Conservation (phyloP, 2,888 invertebrate genomes). For the Clitarchus hookeri region DNA sequence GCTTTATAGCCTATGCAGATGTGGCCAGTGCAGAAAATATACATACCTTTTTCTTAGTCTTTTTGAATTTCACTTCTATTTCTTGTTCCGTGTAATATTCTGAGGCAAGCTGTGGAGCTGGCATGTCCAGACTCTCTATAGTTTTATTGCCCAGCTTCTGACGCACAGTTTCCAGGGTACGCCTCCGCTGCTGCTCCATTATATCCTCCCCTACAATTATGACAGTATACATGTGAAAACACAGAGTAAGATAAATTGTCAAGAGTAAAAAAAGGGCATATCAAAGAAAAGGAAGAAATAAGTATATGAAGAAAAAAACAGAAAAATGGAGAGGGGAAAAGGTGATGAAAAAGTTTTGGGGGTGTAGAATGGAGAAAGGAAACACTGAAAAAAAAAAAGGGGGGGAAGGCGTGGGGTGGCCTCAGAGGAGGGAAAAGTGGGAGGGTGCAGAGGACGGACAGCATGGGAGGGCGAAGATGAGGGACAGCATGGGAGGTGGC, state of each 20-base stretch:
- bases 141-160: constrained; percentile 68
- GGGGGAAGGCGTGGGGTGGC: too few relatives aligned
- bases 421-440: too few relatives aligned
- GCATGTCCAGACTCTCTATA: constrained; percentile 73
- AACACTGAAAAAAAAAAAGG: too few relatives aligned
- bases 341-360: too few relatives aligned
- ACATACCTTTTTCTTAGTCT: constrained; percentile 74
- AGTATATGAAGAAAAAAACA: too few relatives aligned
- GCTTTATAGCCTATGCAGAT: constrained; percentile 54
- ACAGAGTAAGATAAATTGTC: background rate
- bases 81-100: constrained; percentile 90
- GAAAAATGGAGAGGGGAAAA: too few relatives aligned
- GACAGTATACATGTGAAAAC: background rate
- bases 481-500: too few relatives aligned
- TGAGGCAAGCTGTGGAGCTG: constrained; percentile 72
- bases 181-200: constrained; percentile 39
- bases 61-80: constrained; percentile 82
- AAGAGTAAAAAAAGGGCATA: too few relatives aligned
- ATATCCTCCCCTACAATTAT: constrained; percentile 48
- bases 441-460: too few relatives aligned
- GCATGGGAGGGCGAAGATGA: too few relatives aligned
- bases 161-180: constrained; percentile 52
- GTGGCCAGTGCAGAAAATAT: constrained; percentile 56
- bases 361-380: too few relatives aligned
- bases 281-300: too few relatives aligned